These are phyloP conservation scores for Aphaenogaster floridana DNA, from an alignment of 1,140 invertebrate genomes.

Conservation along the genomic window DNA sequence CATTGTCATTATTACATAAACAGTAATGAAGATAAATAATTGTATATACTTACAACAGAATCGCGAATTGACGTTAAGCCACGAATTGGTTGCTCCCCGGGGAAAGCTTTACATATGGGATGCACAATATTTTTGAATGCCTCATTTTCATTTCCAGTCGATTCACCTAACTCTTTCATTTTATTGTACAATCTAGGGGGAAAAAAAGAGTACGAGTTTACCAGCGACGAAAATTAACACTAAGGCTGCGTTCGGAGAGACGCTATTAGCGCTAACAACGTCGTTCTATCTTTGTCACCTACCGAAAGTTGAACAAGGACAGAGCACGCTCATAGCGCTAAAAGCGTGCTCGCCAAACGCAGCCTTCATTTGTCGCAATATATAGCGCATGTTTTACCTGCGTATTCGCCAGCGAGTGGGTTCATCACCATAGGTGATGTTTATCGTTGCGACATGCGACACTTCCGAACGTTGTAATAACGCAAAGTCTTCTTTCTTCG, in stretches of 20 bases:
- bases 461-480: conserved; percentile 77
- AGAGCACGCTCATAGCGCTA: too few relatives aligned
- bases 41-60: conserved; percentile 78
- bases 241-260: not conserved
- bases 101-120: conserved; percentile 82
- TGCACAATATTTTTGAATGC: conserved; percentile 81
- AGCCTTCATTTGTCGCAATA: not conserved
- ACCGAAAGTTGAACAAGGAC: too few relatives aligned
- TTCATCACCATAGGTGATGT: conserved; percentile 84
- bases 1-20: conserved; percentile 22
- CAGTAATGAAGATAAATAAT: conserved; percentile 7
- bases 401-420: conserved; percentile 84
- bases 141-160: conserved; percentile 79
- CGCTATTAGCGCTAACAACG: too few relatives aligned
- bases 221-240: not conserved
- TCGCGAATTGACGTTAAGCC: conserved; percentile 82
- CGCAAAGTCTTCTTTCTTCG: conserved; percentile 82
- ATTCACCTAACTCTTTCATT: conserved; percentile 80
- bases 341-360: too few relatives aligned
- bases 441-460: conserved; percentile 83
- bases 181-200: conserved; percentile 82
- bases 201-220: not conserved
- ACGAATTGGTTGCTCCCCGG: conserved; percentile 78
- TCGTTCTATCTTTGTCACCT: too few relatives aligned
- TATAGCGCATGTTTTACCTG: conserved; percentile 73